phyloP scores from a whole-genome alignment of 1,140 invertebrate species.

The Drosophila pseudoananassae region DNA sequence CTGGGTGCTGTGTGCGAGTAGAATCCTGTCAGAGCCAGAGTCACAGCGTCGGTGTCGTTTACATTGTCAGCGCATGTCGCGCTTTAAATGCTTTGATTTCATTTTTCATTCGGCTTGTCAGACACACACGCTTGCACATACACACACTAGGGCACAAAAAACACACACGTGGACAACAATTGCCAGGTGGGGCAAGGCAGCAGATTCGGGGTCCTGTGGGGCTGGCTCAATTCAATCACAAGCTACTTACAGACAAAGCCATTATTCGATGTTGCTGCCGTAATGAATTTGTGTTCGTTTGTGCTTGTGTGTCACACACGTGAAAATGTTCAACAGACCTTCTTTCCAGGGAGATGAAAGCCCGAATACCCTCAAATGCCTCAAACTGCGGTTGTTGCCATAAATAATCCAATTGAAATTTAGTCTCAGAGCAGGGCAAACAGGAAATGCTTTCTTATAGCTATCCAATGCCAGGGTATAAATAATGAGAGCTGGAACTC shows the following conservation, averaged over 20 bases:
- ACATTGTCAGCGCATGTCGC: slow-evolving; percentile 74
- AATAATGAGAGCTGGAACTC: slow-evolving; percentile 28
- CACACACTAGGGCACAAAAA: background rate
- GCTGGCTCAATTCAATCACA: slow-evolving; percentile 78
- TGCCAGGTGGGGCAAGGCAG: slow-evolving; percentile 46
- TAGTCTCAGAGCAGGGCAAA: slow-evolving; percentile 15
- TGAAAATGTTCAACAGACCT: slow-evolving; percentile 48
- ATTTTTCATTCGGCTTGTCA: slow-evolving; percentile 72
- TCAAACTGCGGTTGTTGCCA: slow-evolving; percentile 28
- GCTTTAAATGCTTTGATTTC: slow-evolving; percentile 81
- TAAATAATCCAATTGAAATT: slow-evolving; percentile 54
- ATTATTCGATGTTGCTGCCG: slow-evolving; percentile 63
- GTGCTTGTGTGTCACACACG: slow-evolving; percentile 31
- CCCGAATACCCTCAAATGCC: slow-evolving; percentile 14
- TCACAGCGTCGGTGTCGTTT: slow-evolving; percentile 47
- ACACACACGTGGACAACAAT: slow-evolving; percentile 31
- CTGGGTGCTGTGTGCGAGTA: slow-evolving; percentile 17
- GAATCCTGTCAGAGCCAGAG: slow-evolving; percentile 56
- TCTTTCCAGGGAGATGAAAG: background rate
- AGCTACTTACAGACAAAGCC: slow-evolving; percentile 79
- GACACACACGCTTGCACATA: slow-evolving; percentile 11
- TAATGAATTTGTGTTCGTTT: slow-evolving; percentile 67
- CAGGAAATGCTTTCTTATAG: slow-evolving; percentile 35
- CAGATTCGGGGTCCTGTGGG: slow-evolving; percentile 50
- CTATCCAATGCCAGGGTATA: slow-evolving; percentile 35